phyloP scores from a whole-genome alignment of 2,797 vertebrate genomes.

The Smutsia gigantea region DNA sequence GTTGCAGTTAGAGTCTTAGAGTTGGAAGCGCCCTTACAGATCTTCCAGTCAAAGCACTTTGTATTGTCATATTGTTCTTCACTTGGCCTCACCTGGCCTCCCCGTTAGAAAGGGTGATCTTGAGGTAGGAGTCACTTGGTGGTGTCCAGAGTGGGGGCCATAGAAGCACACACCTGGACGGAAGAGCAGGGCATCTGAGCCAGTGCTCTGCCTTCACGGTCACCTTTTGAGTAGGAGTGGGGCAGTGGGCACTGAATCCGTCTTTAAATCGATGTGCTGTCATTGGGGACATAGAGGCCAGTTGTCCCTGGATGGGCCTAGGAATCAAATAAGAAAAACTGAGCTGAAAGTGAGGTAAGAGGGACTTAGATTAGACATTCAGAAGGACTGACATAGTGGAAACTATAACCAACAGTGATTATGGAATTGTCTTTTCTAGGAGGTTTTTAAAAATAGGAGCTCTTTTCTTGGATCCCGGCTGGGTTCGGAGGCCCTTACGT shows the following conservation, averaged over 20 bases:
- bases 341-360: not conserved
- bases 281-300: not conserved
- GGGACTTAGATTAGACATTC: not conserved
- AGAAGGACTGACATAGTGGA: conserved; percentile 24
- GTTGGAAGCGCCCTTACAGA: conserved; percentile 11
- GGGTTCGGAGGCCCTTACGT: not conserved
- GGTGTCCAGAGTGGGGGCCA: not conserved
- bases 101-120: not conserved
- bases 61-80: not conserved
- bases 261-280: conserved; percentile 1
- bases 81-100: not conserved
- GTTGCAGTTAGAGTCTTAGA: not conserved
- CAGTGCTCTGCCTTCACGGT: not conserved
- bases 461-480: not conserved
- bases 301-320: not conserved
- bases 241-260: not conserved
- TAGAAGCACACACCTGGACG: not conserved
- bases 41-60: not conserved
- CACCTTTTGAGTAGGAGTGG: not conserved
- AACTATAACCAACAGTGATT: conserved; percentile 15
- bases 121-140: not conserved
- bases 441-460: conserved; percentile 53
- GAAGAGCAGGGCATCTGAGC: not conserved
- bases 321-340: not conserved
- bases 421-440: not conserved